Evolutionary conservation across 2,888 invertebrate genomes (phyloP), one percentile per base, ranked within the genome.

Genomic region (Sarcophaga rosellei): DNA sequence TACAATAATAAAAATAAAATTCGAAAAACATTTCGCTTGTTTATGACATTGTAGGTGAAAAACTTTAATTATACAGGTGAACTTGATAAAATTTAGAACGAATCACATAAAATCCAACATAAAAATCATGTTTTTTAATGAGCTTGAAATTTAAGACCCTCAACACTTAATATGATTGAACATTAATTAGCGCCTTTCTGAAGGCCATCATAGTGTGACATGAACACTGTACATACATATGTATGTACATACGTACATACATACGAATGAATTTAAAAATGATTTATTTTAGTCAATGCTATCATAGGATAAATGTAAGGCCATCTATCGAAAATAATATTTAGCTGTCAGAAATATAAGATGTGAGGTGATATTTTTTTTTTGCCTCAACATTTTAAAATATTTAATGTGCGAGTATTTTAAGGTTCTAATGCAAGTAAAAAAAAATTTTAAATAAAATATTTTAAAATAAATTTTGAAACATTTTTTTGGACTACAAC

Each of bases 31-130:
- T 91, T 90, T 91, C 91, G 91, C 90, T 90, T 90, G 88, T 89
- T 91, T 91, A 92, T 92, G 91, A 91, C 91, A 91, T 90, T 90
- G 90, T 90, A 88, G 90, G 88, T 88, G 85, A 83, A 81, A 81
- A 80, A 66, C 53, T 44, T 78, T 74, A 74, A 74, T 77, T 78
- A 66, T 72, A 78, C 81, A 86, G 86, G 86, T 87, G 81, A 23
- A 73, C 77, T 85, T 84, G 77, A 81, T 25, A 35, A n/a, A 44
- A 59, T 44, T 35, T 47, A 47, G 11, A 47, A 44, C 17, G 3
- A 63, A 20, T 3, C 12, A 35, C 11, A 47, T 11, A 47, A 47
- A 47, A 25, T 2, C 25, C 53, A 23, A 63, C 45, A 72, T 20
- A 72, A 35, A 10, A 35, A 11, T 23, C 23, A 23, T 23, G 23